Conservation (phyloP, 2,888 invertebrate species). For the Prenolepis imparis region DNA sequence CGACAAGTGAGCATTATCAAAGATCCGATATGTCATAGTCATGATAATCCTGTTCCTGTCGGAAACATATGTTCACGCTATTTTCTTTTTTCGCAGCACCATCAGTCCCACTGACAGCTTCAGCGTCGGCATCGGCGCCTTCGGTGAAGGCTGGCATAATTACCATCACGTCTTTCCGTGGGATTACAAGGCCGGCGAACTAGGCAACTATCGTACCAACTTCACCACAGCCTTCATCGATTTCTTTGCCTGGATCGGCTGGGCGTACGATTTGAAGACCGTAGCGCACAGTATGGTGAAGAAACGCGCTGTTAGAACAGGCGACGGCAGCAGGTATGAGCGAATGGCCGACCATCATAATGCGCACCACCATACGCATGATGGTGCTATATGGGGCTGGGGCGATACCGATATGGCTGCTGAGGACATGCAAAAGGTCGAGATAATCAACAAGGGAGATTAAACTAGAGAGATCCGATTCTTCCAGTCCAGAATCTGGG, state of each 20-base stretch:
- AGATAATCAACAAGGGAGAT: conserved; percentile 82
- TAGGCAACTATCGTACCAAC: conserved; percentile 90
- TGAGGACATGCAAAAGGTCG: conserved; percentile 88
- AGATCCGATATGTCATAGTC: not conserved
- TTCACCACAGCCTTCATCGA: conserved; percentile 90
- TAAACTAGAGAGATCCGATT: conserved; percentile 57
- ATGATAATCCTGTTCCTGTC: not conserved
- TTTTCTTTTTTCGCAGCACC: conserved; percentile 83
- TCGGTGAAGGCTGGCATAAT: conserved; percentile 90
- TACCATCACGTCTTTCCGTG: conserved; percentile 96
- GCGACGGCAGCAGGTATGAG: conserved; percentile 89
- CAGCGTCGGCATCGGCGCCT: conserved; percentile 89
- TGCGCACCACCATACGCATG: conserved; percentile 85
- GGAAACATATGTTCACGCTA: not conserved
- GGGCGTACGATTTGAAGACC: conserved; percentile 95
- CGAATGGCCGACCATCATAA: conserved; percentile 84
- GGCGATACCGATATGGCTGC: conserved; percentile 92
- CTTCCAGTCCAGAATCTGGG: not conserved
- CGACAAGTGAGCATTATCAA: conserved; percentile 88
- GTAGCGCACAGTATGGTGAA: conserved; percentile 91
- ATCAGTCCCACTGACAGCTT: conserved; percentile 91
- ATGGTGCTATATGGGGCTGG: conserved; percentile 92
- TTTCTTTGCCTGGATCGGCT: conserved; percentile 91
- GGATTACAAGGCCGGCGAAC: conserved; percentile 92
- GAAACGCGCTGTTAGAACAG: conserved; percentile 91